Percentiles rank a stretch among this genome's conserved stretches.
phyloP scores from a whole-genome alignment of 2,797 vertebrate genomes.

The Harpagifer antarcticus region DNA sequence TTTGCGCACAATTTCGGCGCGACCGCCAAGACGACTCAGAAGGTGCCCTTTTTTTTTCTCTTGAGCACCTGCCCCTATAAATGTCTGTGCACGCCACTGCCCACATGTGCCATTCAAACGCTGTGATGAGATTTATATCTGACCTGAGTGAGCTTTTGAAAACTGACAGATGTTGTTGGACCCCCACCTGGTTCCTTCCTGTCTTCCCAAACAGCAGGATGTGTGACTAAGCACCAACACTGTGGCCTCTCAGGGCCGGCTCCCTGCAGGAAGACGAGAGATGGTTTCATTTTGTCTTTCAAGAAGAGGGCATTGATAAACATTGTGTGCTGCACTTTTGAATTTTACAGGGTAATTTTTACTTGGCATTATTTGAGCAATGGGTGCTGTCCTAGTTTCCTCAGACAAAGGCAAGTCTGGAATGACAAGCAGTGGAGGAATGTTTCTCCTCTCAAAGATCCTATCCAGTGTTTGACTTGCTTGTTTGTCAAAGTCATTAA shows the following conservation, averaged over 20 bases:
- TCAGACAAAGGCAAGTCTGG: conserved; percentile 31
- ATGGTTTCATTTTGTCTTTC: conserved; percentile 56
- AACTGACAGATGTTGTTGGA: conserved; percentile 46
- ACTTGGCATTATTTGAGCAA: conserved; percentile 29
- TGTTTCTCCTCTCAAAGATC: conserved; percentile 10
- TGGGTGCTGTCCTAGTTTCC: conserved; percentile 27
- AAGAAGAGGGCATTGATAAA: conserved; percentile 59
- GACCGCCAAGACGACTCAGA: too few species aligned
- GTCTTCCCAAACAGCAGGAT: conserved; percentile 47
- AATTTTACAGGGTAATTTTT: conserved; percentile 22
- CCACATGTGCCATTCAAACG: conserved; percentile 14
- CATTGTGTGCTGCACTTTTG: conserved; percentile 38
- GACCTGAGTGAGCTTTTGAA: conserved; percentile 30
- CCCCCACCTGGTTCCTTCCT: conserved; percentile 56
- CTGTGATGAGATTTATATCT: conserved; percentile 31
- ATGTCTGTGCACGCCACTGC: too few species aligned
- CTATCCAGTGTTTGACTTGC: conserved; percentile 7
- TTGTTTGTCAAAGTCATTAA: conserved; percentile 19
- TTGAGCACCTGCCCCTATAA: too few species aligned
- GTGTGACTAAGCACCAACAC: conserved; percentile 46
- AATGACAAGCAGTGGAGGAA: conserved; percentile 27
- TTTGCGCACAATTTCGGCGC: too few species aligned
- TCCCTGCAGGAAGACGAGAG: conserved; percentile 40
- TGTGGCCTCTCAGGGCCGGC: conserved; percentile 37
- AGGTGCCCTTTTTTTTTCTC: too few species aligned